A percentile compares a stretch with the other conserved stretches of the same genome.
Evolutionary conservation across 2,888 invertebrate genomes (phyloP).

Genomic region (Neoitamus cyanurus): DNA sequence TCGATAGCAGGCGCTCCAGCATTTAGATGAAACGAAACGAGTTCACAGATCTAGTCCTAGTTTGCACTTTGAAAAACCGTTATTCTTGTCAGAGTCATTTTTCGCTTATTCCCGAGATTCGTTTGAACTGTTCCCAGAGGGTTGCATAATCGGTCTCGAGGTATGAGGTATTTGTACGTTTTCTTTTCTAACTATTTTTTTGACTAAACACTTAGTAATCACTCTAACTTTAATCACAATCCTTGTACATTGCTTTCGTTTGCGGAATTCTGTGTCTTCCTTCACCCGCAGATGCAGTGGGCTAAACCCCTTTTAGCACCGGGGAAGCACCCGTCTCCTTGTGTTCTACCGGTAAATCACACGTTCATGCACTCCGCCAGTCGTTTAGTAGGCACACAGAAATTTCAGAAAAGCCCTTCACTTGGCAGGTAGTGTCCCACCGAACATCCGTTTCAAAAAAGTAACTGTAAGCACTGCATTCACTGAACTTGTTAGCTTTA

Average conservation of each 20-base stretch:
- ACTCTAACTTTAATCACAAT: constrained; percentile 44
- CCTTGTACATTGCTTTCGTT: constrained; percentile 45
- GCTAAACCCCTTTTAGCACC: neutral
- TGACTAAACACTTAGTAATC: neutral
- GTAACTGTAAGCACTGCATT: neutral
- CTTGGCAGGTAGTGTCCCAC: neutral
- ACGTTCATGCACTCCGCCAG: neutral
- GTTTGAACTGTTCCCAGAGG: constrained; percentile 8
- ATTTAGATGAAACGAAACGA: neutral
- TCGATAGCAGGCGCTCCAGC: neutral
- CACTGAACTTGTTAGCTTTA: constrained; percentile 3
- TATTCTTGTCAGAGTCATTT: constrained; percentile 6
- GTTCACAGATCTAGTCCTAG: neutral
- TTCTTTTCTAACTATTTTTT: constrained; percentile 18
- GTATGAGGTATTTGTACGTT: constrained; percentile 6
- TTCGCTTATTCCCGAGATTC: constrained; percentile 26
- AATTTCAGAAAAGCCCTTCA: neutral
- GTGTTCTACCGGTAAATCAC: neutral
- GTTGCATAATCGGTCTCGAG: neutral
- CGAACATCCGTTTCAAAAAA: neutral
- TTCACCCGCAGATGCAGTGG: neutral
- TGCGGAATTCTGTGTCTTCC: neutral
- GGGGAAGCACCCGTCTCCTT: neutral
- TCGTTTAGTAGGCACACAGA: neutral
- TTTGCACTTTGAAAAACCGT: neutral